Evolutionary conservation across 2,797 vertebrate genomes (phyloP).

Genomic region (Cuniculus paca): DNA sequence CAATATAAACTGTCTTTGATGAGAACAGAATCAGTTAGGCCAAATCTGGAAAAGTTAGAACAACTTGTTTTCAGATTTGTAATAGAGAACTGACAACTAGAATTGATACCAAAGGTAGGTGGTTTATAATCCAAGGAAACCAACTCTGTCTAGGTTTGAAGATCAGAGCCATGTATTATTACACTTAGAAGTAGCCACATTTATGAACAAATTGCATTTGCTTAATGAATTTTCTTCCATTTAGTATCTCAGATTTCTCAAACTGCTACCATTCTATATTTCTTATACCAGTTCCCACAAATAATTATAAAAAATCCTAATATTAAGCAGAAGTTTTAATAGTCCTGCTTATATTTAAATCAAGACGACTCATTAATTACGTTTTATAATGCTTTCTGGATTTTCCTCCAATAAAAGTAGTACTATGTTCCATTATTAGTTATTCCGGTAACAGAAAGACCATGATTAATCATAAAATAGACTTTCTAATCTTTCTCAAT

Average conservation of each 20-base stretch:
- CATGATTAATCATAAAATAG: not conserved
- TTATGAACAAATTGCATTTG: conserved; percentile 8
- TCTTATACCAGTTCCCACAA: not conserved
- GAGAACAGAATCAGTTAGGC: not conserved
- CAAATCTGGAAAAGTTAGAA: not conserved
- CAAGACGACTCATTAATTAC: not conserved
- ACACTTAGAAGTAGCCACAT: not conserved
- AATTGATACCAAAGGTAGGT: not conserved
- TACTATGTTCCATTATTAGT: conserved; percentile 30
- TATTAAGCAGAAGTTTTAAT: conserved; percentile 7
- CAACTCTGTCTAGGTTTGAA: not conserved
- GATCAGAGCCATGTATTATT: not conserved
- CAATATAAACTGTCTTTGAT: not conserved
- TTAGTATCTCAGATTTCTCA: conserved; percentile 38
- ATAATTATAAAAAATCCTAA: conserved; percentile 23
- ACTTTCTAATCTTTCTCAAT: not conserved
- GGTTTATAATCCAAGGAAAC: not conserved
- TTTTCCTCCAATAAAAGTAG: conserved; percentile 28
- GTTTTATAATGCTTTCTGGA: conserved; percentile 31
- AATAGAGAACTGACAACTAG: not conserved
- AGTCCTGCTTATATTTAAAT: conserved; percentile 28
- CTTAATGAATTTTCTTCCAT: conserved; percentile 8
- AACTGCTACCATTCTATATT: not conserved
- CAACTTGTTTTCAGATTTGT: not conserved
- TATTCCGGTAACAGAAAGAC: conserved; percentile 15